phyloP scores from a whole-genome alignment of 1,140 invertebrate species.

The Brachystomella parvula region DNA sequence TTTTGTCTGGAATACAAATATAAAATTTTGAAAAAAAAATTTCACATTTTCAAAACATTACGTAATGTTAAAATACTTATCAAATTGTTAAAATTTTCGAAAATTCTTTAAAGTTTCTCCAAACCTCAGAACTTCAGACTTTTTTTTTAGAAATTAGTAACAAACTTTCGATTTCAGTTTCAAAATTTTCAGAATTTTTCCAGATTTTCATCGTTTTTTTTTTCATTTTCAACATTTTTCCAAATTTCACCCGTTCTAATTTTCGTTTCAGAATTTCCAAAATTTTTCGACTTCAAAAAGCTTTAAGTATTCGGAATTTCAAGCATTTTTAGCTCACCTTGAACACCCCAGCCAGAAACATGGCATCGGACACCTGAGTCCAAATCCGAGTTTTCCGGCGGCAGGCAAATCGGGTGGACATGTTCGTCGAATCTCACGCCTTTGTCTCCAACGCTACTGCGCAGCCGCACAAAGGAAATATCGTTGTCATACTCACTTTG shows the following conservation, averaged over 20 bases:
- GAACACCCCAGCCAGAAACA: constrained; percentile 12
- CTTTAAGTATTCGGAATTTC: neutral
- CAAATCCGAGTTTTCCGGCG: neutral
- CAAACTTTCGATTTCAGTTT: too few relatives aligned
- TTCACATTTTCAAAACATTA: neutral
- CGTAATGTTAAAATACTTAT: neutral
- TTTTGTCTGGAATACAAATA: constrained; percentile 8
- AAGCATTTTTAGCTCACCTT: neutral
- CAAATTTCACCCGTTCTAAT: too few relatives aligned
- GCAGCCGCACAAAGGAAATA: constrained; percentile 7
- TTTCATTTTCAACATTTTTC: too few relatives aligned
- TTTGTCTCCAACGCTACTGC: neutral
- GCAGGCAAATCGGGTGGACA: constrained; percentile 14
- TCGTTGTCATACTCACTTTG: constrained; percentile 14
- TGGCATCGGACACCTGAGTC: constrained; percentile 1
- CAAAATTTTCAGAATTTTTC: too few relatives aligned
- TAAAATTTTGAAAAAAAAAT: neutral
- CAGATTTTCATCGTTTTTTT: too few relatives aligned
- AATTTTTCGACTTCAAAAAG: neutral
- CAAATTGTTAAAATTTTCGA: neutral
- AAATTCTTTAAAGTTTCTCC: too few relatives aligned
- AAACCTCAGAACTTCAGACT: too few relatives aligned
- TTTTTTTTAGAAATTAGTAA: too few relatives aligned
- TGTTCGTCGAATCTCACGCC: constrained; percentile 10
- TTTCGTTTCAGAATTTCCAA: neutral